These are phyloP conservation scores for Sphecodes monilicornis DNA, from an alignment of 2,888 invertebrate genomes.

Conservation along the genomic window DNA sequence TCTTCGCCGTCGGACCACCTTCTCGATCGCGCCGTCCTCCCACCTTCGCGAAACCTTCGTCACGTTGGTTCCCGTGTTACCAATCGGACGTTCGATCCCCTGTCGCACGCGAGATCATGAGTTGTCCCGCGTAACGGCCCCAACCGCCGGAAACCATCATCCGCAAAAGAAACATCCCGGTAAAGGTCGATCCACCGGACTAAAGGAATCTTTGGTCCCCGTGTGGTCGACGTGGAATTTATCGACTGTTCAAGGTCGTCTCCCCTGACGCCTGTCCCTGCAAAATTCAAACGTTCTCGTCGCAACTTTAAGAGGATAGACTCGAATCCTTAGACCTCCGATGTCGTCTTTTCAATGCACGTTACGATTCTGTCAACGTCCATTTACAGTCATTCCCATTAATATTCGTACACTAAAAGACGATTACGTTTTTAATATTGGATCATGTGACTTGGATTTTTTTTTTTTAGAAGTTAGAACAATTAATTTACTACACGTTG, in stretches of 20 bases:
- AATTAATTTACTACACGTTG: too few species aligned
- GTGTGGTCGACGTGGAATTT: background rate
- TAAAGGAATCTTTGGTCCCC: background rate
- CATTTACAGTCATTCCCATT: too few species aligned
- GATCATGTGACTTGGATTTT: too few species aligned
- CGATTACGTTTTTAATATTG: too few species aligned
- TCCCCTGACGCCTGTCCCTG: background rate
- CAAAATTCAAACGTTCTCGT: background rate
- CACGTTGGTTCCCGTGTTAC: slow-evolving; percentile 56
- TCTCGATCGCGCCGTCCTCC: slow-evolving; percentile 49
- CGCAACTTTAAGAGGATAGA: background rate
- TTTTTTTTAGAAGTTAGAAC: too few species aligned
- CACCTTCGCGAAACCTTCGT: slow-evolving; percentile 39
- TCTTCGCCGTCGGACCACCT: slow-evolving; percentile 67
- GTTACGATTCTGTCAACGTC: background rate
- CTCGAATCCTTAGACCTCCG: background rate
- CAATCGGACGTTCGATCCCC: slow-evolving; percentile 30
- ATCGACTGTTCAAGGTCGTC: background rate
- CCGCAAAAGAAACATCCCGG: background rate
- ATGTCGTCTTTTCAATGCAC: background rate
- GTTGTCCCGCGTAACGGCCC: background rate
- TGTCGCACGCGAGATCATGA: background rate
- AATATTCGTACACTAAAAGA: too few species aligned
- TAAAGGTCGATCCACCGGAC: background rate
- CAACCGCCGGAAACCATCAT: background rate